Evolutionary conservation across 2,888 invertebrate genomes (phyloP).

Genomic region (Auanema freiburgensis): DNA sequence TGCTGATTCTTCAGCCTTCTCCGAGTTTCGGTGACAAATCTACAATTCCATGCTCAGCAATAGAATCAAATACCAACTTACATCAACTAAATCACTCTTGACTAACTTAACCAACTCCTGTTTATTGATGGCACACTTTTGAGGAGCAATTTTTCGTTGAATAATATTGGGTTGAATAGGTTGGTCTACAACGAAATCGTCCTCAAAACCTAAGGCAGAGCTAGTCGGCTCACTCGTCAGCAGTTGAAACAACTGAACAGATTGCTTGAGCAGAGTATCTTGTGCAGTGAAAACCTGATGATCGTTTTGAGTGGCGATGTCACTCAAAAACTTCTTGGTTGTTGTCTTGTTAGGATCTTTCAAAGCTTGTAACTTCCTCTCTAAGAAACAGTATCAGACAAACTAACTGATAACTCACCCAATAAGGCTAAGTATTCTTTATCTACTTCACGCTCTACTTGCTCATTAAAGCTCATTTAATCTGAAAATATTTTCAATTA

Average conservation of each 20-base stretch:
- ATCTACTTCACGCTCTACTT: constrained; percentile 22
- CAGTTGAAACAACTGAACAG: constrained; percentile 26
- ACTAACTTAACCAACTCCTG: constrained; percentile 39
- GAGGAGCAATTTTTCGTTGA: constrained; percentile 44
- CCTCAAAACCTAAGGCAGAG: constrained; percentile 25
- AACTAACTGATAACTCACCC: constrained; percentile 11
- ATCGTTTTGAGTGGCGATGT: constrained; percentile 28
- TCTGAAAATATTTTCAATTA: constrained; percentile 4
- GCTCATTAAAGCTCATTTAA: constrained; percentile 1
- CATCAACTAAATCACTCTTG: constrained; percentile 39
- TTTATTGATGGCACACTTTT: constrained; percentile 45
- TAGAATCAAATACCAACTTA: neutral
- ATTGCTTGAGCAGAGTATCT: neutral
- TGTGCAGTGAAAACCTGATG: constrained; percentile 24
- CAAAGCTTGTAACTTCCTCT: constrained; percentile 22
- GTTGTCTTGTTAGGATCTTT: constrained; percentile 31
- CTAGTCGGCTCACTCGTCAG: constrained; percentile 6
- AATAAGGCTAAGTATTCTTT: constrained; percentile 25
- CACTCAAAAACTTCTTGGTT: constrained; percentile 25
- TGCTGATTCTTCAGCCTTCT: constrained; percentile 31
- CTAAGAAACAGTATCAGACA: constrained; percentile 14
- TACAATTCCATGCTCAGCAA: neutral
- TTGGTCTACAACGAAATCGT: constrained; percentile 39
- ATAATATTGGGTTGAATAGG: constrained; percentile 31
- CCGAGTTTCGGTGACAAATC: neutral